Conservation (phyloP, 2,888 invertebrate species). For the Diaperis boleti region DNA sequence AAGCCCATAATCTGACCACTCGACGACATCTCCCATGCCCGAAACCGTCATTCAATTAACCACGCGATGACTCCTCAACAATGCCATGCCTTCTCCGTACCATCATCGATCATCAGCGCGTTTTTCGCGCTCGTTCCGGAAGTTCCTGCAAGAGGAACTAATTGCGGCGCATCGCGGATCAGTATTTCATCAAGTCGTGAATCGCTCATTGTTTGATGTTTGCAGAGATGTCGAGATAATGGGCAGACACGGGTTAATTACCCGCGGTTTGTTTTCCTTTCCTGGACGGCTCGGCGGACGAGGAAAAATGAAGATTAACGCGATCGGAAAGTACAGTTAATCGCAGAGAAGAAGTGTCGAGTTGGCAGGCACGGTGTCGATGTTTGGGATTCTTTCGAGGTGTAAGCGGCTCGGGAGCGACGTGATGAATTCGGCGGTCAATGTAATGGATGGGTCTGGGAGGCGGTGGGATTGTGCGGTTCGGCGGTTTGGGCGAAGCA, state of each 20-base stretch:
- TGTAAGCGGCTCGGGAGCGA: conserved; percentile 18
- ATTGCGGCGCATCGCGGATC: conserved; percentile 26
- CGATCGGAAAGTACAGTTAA: conserved; percentile 17
- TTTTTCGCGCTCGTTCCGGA: conserved; percentile 12
- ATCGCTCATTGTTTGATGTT: conserved; percentile 27
- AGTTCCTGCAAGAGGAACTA: conserved; percentile 30
- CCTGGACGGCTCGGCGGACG: conserved; percentile 20
- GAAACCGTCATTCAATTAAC: conserved; percentile 23
- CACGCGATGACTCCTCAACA: neutral
- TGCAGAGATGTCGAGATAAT: conserved; percentile 28
- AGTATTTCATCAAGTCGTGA: conserved; percentile 26
- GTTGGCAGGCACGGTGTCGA: conserved; percentile 18
- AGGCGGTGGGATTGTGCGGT: too few relatives aligned
- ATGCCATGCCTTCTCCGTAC: neutral
- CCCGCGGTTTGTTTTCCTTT: conserved; percentile 33
- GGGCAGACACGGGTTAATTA: conserved; percentile 31
- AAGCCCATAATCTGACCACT: conserved; percentile 17
- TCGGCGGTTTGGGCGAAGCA: too few relatives aligned
- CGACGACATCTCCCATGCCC: conserved; percentile 18
- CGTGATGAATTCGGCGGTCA: conserved; percentile 16
- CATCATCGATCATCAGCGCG: conserved; percentile 13
- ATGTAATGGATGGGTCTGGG: conserved; percentile 12
- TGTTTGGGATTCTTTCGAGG: conserved; percentile 10
- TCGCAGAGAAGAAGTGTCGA: conserved; percentile 2
- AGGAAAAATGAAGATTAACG: conserved; percentile 32